A percentile compares a stretch with the other conserved stretches of the same genome.
phyloP scores from a whole-genome alignment of 2,797 vertebrate species.

The Corythornis leucogaster region DNA sequence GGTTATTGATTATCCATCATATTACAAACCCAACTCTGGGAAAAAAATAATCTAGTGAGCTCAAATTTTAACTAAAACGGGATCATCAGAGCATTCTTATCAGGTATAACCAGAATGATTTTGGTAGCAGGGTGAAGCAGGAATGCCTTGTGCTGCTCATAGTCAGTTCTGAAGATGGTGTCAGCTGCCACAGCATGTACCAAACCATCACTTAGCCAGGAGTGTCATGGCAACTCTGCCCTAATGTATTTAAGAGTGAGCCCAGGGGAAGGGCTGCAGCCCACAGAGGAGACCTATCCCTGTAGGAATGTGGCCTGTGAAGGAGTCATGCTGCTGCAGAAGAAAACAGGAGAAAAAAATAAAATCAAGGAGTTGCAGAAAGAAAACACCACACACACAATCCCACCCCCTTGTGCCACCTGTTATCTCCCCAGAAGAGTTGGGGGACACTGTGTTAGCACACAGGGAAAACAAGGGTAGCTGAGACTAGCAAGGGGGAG shows the following conservation, averaged over 20 bases:
- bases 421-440: not conserved
- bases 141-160: not conserved
- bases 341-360: not conserved
- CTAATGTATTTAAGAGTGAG: accelerated
- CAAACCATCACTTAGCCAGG: not conserved
- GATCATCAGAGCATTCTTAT: not conserved
- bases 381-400: not conserved
- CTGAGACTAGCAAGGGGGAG: not conserved
- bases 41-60: not conserved
- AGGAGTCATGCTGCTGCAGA: not conserved
- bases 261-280: not conserved
- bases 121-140: not conserved
- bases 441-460: too few relatives aligned
- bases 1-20: not conserved
- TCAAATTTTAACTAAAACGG: not conserved
- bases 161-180: not conserved
- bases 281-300: accelerated
- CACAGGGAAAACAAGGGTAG: not conserved
- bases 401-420: not conserved
- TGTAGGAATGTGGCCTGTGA: not conserved
- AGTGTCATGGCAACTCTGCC: not conserved
- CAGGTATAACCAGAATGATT: not conserved
- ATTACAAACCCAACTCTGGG: not conserved
- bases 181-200: accelerated
- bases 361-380: not conserved